Evolutionary conservation across 2,888 invertebrate species (phyloP).

Genomic region (Acanthosoma haemorrhoidale): DNA sequence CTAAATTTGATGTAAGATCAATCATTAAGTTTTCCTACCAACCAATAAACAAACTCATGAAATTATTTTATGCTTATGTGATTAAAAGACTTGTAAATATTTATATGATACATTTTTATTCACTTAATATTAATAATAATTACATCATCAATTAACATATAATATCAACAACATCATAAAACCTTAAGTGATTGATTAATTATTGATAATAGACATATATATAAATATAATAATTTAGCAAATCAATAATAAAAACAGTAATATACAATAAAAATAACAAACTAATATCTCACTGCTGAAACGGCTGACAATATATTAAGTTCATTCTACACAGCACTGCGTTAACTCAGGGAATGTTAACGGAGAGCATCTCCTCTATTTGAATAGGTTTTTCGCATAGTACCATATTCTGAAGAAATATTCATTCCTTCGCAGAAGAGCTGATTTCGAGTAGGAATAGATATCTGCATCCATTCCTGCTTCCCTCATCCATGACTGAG

Average conservation of each 20-base stretch:
- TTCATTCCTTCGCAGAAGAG: constrained; percentile 77
- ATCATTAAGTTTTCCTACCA: too few species aligned
- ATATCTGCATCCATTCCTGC: constrained; percentile 93
- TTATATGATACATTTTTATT: constrained; percentile 11
- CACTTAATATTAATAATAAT: neutral
- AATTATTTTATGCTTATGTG: too few species aligned
- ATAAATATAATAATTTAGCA: neutral
- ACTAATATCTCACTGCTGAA: constrained; percentile 24
- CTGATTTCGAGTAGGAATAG: constrained; percentile 79
- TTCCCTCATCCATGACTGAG: constrained; percentile 88
- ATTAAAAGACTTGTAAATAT: too few species aligned
- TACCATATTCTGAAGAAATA: constrained; percentile 95
- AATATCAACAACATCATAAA: neutral
- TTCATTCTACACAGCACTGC: neutral
- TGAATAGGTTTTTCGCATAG: constrained; percentile 76
- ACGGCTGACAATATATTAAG: constrained; percentile 18
- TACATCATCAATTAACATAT: constrained; percentile 2
- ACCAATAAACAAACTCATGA: too few species aligned
- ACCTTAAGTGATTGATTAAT: neutral
- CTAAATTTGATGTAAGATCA: too few species aligned
- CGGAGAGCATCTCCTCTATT: constrained; percentile 48
- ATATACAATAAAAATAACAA: constrained; percentile 2
- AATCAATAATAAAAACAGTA: constrained; percentile 22
- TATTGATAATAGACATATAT: constrained; percentile 3
- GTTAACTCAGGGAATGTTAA: constrained; percentile 38